phyloP scores from a whole-genome alignment of 2,113 vertebrate genomes.

The Forbesichthys papilliferus region DNA sequence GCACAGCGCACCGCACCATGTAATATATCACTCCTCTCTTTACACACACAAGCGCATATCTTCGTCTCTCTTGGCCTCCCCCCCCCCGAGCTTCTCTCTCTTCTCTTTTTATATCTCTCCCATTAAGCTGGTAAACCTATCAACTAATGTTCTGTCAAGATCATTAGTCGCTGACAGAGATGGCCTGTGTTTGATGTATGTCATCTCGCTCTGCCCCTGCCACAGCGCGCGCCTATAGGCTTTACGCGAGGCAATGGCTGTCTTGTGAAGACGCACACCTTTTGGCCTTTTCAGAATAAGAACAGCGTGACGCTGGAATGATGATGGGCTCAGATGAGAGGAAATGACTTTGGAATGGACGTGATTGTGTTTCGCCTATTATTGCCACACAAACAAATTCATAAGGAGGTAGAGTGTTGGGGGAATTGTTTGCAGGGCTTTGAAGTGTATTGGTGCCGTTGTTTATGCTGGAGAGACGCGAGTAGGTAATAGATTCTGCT shows the following conservation, averaged over 20 bases:
- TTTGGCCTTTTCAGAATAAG: not conserved
- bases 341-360: conserved; percentile 41
- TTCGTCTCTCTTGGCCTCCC: conserved; percentile 8
- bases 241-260: not conserved
- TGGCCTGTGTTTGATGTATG: conserved; percentile 48
- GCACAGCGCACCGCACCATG: conserved; percentile 66
- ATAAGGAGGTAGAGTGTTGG: conserved; percentile 22
- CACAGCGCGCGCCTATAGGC: not conserved
- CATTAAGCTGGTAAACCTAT: conserved; percentile 44
- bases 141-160: conserved; percentile 53
- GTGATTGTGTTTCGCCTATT: conserved; percentile 42
- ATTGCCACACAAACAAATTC: conserved; percentile 35
- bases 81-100: conserved; percentile 18
- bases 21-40: conserved; percentile 64
- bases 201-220: conserved; percentile 34
- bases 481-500: conserved; percentile 25
- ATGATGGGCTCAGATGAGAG: conserved; percentile 30
- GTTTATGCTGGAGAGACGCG: conserved; percentile 34
- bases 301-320: conserved; percentile 40
- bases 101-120: conserved; percentile 40
- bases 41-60: conserved; percentile 21
- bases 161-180: conserved; percentile 60
- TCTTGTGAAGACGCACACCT: not conserved
- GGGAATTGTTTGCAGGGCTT: conserved; percentile 51
- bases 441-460: conserved; percentile 55